A percentile compares a stretch with the other conserved stretches of the same genome.
These are phyloP conservation scores for Tinea semifulvella DNA, from an alignment of 2,888 invertebrate genomes.

Conservation along the genomic window DNA sequence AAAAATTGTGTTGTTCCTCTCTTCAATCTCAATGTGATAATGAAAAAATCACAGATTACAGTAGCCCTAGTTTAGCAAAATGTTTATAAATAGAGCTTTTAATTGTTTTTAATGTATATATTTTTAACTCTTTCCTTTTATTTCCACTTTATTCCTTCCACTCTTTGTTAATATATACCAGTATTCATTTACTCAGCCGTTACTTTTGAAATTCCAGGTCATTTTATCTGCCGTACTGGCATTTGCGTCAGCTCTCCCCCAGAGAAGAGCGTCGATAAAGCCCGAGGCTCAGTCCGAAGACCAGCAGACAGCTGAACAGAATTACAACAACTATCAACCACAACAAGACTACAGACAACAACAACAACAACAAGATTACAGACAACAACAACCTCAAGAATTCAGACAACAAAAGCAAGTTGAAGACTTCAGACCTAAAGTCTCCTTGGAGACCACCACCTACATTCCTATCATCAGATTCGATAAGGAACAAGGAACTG, in stretches of 20 bases:
- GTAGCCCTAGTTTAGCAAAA: too few species aligned
- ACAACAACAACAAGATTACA: conserved; percentile 50
- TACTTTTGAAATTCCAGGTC: conserved; percentile 38
- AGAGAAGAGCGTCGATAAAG: conserved; percentile 45
- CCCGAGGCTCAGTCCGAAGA: conserved; percentile 36
- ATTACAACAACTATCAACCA: conserved; percentile 39
- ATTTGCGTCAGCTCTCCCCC: conserved; percentile 51
- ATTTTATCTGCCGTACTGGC: conserved; percentile 41
- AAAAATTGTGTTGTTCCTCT: too few species aligned
- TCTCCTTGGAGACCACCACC: conserved; percentile 71
- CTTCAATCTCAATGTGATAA: too few species aligned
- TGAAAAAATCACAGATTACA: too few species aligned
- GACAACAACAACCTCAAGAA: conserved; percentile 32
- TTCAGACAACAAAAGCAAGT: conserved; percentile 41
- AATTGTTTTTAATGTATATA: too few species aligned
- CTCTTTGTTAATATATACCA: too few species aligned
- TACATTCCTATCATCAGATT: conserved; percentile 82
- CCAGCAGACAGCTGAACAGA: conserved; percentile 47
- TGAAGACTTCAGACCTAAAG: conserved; percentile 55
- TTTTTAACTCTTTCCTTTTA: too few species aligned
- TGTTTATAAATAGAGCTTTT: too few species aligned
- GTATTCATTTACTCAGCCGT: neutral
- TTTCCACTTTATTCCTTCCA: too few species aligned
- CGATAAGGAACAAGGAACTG: conserved; percentile 83
- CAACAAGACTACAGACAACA: conserved; percentile 27